phyloP scores from a whole-genome alignment of 1,140 invertebrate genomes.

The Pantala flavescens region DNA sequence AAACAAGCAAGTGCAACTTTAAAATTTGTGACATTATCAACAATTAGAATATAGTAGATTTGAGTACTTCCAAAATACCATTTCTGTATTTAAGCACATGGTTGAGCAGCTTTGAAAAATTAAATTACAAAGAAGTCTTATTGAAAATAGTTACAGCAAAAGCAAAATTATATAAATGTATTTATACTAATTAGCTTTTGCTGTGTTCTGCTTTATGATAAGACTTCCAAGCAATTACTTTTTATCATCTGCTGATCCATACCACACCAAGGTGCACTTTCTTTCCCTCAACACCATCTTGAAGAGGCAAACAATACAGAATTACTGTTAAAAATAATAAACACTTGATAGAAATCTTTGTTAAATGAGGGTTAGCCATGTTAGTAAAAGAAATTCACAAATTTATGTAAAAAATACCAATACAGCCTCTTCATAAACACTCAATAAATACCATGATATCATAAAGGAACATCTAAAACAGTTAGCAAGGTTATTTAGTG shows the following conservation, averaged over 20 bases:
- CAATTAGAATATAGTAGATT: background rate
- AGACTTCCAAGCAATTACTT: background rate
- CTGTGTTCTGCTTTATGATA: too few relatives aligned
- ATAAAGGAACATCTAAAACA: too few relatives aligned
- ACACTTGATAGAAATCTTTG: background rate
- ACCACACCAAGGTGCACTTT: background rate
- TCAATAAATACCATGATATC: too few relatives aligned
- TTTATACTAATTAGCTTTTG: too few relatives aligned
- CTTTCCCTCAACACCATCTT: slow-evolving; percentile 8
- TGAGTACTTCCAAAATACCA: background rate
- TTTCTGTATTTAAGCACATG: background rate
- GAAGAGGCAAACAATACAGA: background rate
- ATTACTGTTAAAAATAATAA: background rate
- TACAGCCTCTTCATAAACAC: too few relatives aligned
- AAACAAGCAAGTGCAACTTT: slow-evolving; percentile 6
- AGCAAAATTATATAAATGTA: too few relatives aligned
- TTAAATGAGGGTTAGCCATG: too few relatives aligned
- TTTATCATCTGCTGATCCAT: background rate
- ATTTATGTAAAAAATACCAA: too few relatives aligned
- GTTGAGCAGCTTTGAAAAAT: background rate
- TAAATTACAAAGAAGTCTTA: background rate
- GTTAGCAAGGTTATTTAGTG: too few relatives aligned
- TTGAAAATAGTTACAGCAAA: too few relatives aligned
- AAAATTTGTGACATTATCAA: background rate
- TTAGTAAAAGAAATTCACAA: too few relatives aligned